Conservation (phyloP, 2,888 invertebrate species). For the Hylaea fasciaria region DNA sequence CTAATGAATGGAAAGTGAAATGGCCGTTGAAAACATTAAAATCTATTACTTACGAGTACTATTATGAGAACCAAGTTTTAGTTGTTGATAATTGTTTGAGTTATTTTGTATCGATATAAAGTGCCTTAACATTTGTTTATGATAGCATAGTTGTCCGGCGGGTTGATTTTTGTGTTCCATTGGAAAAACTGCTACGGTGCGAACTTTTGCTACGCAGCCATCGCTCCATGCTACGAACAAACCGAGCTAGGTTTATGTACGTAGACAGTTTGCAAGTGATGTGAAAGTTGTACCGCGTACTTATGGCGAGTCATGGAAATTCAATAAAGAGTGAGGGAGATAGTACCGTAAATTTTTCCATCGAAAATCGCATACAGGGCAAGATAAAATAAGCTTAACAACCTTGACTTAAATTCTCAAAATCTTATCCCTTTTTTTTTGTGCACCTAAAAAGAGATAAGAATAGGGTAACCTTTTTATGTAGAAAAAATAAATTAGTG, state of each 20-base stretch:
- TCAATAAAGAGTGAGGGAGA: no score
- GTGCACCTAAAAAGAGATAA: no score
- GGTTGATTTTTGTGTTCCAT: neutral
- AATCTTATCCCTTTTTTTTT: no score
- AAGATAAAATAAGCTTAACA: no score
- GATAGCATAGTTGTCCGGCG: no score
- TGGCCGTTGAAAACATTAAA: slow-evolving; percentile 35
- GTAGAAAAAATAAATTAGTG: no score
- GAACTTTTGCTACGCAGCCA: slow-evolving; percentile 1
- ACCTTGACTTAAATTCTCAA: no score
- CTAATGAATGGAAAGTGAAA: slow-evolving; percentile 55
- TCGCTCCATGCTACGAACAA: neutral
- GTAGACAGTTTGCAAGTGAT: neutral
- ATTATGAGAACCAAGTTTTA: slow-evolving; percentile 35
- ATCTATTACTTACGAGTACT: slow-evolving; percentile 41
- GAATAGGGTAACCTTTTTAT: no score
- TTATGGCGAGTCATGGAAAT: no score
- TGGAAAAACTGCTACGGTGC: neutral
- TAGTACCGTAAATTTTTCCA: no score
- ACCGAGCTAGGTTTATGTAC: neutral
- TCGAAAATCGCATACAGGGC: no score
- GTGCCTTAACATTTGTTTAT: neutral
- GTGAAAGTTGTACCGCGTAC: neutral
- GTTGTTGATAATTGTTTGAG: slow-evolving; percentile 38
- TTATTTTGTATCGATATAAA: slow-evolving; percentile 34